Evolutionary conservation across 2,888 invertebrate genomes (phyloP), one percentile per base, ranked within the genome.

Genomic region (Dusona sp.): DNA sequence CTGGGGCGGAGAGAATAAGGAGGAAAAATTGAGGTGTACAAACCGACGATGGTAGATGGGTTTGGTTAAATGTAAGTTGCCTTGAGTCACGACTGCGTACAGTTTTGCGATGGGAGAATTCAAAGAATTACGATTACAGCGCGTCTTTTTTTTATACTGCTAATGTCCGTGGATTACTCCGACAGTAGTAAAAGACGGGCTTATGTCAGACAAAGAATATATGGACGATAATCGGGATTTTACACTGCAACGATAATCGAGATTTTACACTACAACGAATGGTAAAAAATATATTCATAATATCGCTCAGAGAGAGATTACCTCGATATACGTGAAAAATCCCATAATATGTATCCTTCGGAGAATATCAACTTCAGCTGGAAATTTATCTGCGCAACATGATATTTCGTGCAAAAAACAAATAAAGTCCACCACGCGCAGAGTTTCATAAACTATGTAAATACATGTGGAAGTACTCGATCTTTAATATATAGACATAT

Each of bases 51-150:
- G 79, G 72, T 65, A 42, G 67, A 78, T 72, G 61, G 42, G 72
- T 33, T 72, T 64, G 64, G 61, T 79, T 67, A 79, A 75, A 75
- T 54, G 65, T 42, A 38, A 54, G 36, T 67, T 64, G 68, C 67
- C 45, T 73, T 57, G 25, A 57, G 48, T 61, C 38, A 77, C 74
- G 57, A 79, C 65, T 48, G 54, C 73, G 67, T 64, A 79, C 64
- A 79, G 38, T 45, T 45, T 45, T 45, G 36, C 33, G 33, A 78
- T 45, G 67, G 48, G 54, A 86, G 68, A 38, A 16, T 64, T 78
- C 51, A 79, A 83, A 78, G 78, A 86, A 86, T 86, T 84, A 80
- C 77, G 80, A 78, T 86, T 81, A 65, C 77, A 51, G 75, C 73
- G 33, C 54, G 65, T 81, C 75, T 29, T 22, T 51, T 33, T 36